A percentile compares a stretch with the other conserved stretches of the same genome.
Evolutionary conservation across 1,140 invertebrate species (phyloP).

Genomic region (Drosophila pandora): DNA sequence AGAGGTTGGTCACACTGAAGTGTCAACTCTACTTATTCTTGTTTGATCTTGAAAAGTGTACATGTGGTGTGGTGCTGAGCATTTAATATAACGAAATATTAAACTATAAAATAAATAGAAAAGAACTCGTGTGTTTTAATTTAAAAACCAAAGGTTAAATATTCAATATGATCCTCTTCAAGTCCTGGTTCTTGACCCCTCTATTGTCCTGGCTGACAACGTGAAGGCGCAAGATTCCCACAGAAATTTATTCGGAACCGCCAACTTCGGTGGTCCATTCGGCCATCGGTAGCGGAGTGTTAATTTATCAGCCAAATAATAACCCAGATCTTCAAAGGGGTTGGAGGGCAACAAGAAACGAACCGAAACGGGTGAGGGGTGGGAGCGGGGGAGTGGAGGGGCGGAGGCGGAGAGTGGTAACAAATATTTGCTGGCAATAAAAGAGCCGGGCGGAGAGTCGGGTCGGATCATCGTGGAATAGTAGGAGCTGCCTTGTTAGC

Average conservation of each 20-base stretch:
- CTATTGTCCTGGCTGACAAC: slow-evolving; percentile 37
- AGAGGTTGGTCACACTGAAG: too few relatives aligned
- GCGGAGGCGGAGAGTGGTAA: slow-evolving; percentile 13
- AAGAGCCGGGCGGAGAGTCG: slow-evolving; percentile 57
- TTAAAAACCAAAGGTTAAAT: too few relatives aligned
- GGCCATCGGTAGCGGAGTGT: slow-evolving; percentile 58
- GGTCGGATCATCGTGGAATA: slow-evolving; percentile 51
- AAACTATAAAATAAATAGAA: too few relatives aligned
- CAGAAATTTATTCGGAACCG: slow-evolving; percentile 10
- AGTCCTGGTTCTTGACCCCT: slow-evolving; percentile 2
- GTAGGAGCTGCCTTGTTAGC: slow-evolving; percentile 65
- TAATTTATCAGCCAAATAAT: slow-evolving; percentile 80
- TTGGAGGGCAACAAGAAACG: slow-evolving; percentile 40
- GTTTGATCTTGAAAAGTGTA: too few relatives aligned
- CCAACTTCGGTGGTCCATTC: slow-evolving; percentile 61
- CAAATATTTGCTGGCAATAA: slow-evolving; percentile 74
- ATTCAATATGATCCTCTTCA: slow-evolving; percentile 2
- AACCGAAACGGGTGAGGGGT: slow-evolving; percentile 40
- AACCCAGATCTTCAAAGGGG: slow-evolving; percentile 41
- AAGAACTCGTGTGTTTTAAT: too few relatives aligned
- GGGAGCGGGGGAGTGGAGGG: background rate
- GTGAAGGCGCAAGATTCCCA: slow-evolving; percentile 2
- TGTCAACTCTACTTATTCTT: too few relatives aligned
- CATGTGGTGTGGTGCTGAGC: too few relatives aligned
- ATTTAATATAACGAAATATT: too few relatives aligned